These are phyloP conservation scores for Timema podura DNA, from an alignment of 2,888 invertebrate genomes.

Conservation along the genomic window DNA sequence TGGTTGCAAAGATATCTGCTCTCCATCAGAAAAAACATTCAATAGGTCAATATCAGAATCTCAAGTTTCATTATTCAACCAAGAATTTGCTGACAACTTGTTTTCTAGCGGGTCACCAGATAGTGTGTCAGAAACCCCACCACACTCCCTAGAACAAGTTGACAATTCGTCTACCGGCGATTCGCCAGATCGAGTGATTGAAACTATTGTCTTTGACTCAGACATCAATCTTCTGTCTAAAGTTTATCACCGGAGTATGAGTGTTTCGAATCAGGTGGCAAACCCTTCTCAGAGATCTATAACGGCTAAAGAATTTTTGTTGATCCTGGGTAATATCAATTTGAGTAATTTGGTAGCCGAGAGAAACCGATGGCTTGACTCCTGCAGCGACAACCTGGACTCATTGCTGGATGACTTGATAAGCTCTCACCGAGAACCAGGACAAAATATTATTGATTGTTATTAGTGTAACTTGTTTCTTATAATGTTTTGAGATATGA, in stretches of 20 bases:
- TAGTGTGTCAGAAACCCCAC: not conserved
- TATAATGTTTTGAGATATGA: too few species aligned
- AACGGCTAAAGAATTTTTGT: slow-evolving; percentile 50
- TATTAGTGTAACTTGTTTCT: slow-evolving; percentile 47
- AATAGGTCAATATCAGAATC: not conserved
- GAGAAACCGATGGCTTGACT: slow-evolving; percentile 62
- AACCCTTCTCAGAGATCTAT: not conserved
- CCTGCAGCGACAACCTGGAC: slow-evolving; percentile 61
- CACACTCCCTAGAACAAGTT: not conserved
- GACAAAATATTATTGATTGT: slow-evolving; percentile 63
- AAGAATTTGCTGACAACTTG: not conserved
- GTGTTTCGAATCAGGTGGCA: slow-evolving; percentile 34
- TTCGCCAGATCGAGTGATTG: slow-evolving; percentile 49
- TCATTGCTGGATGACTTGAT: slow-evolving; percentile 73
- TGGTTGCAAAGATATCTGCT: too few species aligned
- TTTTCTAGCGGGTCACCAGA: too few species aligned
- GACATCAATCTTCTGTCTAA: slow-evolving; percentile 59
- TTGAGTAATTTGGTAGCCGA: slow-evolving; percentile 57
- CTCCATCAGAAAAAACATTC: too few species aligned
- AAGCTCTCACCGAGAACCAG: slow-evolving; percentile 53
- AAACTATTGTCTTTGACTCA: slow-evolving; percentile 58
- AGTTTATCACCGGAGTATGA: slow-evolving; percentile 56
- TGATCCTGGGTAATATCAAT: slow-evolving; percentile 54
- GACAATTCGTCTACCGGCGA: not conserved
- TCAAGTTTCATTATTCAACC: not conserved